A percentile compares a stretch with the other conserved stretches of the same genome.
These are phyloP conservation scores for Chionis minor DNA, from an alignment of 2,113 vertebrate genomes.

Conservation along the genomic window DNA sequence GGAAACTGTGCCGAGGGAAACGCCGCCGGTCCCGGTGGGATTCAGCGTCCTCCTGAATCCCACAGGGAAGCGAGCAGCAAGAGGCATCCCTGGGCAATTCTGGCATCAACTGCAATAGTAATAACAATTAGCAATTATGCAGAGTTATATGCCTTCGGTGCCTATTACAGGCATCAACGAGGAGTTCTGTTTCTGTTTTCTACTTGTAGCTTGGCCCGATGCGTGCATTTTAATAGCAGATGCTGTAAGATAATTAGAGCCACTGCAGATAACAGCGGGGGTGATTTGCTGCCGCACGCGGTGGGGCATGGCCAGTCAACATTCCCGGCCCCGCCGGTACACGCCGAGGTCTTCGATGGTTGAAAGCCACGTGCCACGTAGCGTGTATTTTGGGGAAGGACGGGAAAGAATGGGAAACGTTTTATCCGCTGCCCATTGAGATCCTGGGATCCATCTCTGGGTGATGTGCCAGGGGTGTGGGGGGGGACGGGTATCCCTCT, in stretches of 20 bases:
- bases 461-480: accelerated
- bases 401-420: not conserved
- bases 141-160: conserved; percentile 41
- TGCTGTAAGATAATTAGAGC: conserved; percentile 28
- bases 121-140: conserved; percentile 49
- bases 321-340: not conserved
- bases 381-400: not conserved
- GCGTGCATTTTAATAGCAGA: conserved; percentile 39
- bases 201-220: conserved; percentile 47
- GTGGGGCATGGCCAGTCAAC: not conserved
- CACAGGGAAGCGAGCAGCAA: not conserved
- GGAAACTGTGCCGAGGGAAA: not conserved
- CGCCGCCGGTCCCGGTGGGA: accelerated
- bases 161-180: conserved; percentile 1
- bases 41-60: not conserved
- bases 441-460: not conserved
- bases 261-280: not conserved
- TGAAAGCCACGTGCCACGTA: not conserved
- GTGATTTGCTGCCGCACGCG: not conserved
- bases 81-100: conserved; percentile 6
- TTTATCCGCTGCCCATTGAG: not conserved
- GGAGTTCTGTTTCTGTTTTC: conserved; percentile 42
- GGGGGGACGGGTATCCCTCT: accelerated
- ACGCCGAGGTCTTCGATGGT: not conserved
- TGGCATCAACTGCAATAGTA: conserved; percentile 19